phyloP scores from a whole-genome alignment of 2,113 vertebrate genomes.

The Platysternon megacephalum region DNA sequence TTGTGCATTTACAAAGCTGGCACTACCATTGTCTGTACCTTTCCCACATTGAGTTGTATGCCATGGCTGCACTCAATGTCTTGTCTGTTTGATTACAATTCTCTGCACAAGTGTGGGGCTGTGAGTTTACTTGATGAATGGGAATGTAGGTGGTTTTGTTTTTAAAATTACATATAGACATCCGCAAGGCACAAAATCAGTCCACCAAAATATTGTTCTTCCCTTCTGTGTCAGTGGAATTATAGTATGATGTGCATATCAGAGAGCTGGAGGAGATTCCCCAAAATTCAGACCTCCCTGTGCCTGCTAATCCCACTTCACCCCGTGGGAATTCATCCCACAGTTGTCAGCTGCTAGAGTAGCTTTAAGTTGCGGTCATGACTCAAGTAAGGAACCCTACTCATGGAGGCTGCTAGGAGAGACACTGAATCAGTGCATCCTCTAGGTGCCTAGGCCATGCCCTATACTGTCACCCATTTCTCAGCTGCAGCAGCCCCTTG shows the following conservation, averaged over 20 bases:
- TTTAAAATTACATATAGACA: not conserved
- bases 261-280: not conserved
- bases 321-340: not conserved
- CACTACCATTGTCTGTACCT: not conserved
- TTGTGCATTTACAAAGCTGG: conserved; percentile 17
- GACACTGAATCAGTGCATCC: not conserved
- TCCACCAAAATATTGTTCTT: not conserved
- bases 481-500: not conserved
- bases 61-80: not conserved
- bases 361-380: not conserved
- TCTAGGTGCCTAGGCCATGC: not conserved
- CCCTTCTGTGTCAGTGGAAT: not conserved
- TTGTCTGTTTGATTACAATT: not conserved
- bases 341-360: not conserved
- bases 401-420: not conserved
- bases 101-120: not conserved
- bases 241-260: not conserved
- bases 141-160: not conserved
- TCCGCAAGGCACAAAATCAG: not conserved
- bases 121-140: not conserved
- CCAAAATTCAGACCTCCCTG: not conserved
- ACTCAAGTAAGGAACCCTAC: not conserved
- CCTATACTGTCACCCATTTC: not conserved
- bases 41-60: not conserved
- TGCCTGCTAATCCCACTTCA: not conserved